Percentiles rank a stretch among this genome's conserved stretches.
These are phyloP conservation scores for Tridacna crocea DNA, from an alignment of 2,888 invertebrate species.

Conservation along the genomic window DNA sequence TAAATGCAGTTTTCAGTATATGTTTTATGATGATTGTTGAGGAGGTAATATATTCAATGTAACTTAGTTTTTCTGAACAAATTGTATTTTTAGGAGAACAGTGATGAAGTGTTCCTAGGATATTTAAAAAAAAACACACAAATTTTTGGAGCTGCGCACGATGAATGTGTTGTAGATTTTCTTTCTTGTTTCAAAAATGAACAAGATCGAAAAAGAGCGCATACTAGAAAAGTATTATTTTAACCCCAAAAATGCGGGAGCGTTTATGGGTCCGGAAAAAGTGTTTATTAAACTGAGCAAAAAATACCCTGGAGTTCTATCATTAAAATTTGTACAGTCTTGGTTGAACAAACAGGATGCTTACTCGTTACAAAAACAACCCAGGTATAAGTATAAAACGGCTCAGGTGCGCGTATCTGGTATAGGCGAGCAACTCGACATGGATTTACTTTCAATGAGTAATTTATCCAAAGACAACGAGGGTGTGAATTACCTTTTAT, in stretches of 20 bases:
- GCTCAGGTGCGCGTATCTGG: slow-evolving; percentile 22
- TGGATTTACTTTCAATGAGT: slow-evolving; percentile 24
- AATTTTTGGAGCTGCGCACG: too few species aligned
- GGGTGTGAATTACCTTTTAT: slow-evolving; percentile 31
- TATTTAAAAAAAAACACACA: too few species aligned
- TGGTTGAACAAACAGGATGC: slow-evolving; percentile 27
- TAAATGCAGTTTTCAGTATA: too few species aligned
- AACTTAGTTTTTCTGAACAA: too few species aligned
- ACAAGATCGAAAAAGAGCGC: too few species aligned
- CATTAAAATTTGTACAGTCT: slow-evolving; percentile 16
- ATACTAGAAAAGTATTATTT: too few species aligned
- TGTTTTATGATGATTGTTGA: too few species aligned
- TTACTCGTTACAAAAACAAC: neutral
- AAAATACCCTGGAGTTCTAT: slow-evolving; percentile 23
- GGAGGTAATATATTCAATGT: too few species aligned
- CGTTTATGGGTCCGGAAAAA: slow-evolving; percentile 26
- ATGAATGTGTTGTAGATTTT: too few species aligned
- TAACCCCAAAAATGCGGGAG: slow-evolving; percentile 28
- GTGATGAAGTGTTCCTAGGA: too few species aligned
- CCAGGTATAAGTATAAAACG: slow-evolving; percentile 15
- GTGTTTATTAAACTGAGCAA: slow-evolving; percentile 15
- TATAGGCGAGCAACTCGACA: slow-evolving; percentile 15
- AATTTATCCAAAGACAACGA: slow-evolving; percentile 35
- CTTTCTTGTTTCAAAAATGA: too few species aligned
- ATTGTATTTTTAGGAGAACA: too few species aligned